These are phyloP conservation scores for Aquatica leii DNA, from an alignment of 2,888 invertebrate species.

Conservation along the genomic window DNA sequence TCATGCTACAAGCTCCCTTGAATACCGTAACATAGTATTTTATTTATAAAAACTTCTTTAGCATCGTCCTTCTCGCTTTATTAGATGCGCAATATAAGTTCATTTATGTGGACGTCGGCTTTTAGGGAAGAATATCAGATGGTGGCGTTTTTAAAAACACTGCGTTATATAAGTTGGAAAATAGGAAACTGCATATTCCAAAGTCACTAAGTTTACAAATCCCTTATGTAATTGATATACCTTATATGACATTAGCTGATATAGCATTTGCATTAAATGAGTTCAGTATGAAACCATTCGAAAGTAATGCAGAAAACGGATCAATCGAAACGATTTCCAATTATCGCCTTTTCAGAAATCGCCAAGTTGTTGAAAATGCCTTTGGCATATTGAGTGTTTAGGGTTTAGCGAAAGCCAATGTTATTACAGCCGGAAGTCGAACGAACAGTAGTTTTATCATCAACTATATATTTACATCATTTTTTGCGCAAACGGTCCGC, in stretches of 20 bases:
- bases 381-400: neutral
- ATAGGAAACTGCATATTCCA: neutral
- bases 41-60: slow-evolving; percentile 6
- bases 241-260: neutral
- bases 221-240: neutral
- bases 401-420: neutral
- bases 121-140: neutral
- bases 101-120: neutral
- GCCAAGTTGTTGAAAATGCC: no score
- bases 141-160: neutral
- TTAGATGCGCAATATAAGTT: neutral
- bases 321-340: neutral
- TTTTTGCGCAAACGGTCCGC: neutral
- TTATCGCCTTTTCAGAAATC: neutral
- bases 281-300: neutral
- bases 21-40: no score
- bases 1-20: no score
- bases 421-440: neutral
- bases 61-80: neutral
- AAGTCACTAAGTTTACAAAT: neutral
- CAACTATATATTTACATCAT: neutral
- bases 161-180: neutral
- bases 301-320: neutral
- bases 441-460: no score
- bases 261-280: neutral